These are phyloP conservation scores for Rostratula benghalensis DNA, from an alignment of 2,113 vertebrate species.

Conservation along the genomic window DNA sequence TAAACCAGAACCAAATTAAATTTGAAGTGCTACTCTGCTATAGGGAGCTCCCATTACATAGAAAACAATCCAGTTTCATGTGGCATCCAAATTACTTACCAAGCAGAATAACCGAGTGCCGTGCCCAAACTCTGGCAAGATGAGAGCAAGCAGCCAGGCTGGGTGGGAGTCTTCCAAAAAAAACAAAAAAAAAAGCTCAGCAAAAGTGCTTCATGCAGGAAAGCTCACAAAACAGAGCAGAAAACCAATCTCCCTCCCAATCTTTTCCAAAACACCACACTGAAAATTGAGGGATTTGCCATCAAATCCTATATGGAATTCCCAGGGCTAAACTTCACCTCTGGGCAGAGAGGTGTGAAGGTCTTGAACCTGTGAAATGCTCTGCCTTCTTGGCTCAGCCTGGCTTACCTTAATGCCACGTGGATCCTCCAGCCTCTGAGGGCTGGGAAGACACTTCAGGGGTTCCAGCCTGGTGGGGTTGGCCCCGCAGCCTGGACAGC, in stretches of 20 bases:
- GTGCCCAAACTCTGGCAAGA: not conserved
- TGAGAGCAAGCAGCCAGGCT: not conserved
- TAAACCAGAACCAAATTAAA: not conserved
- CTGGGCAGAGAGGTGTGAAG: not conserved
- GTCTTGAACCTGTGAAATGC: not conserved
- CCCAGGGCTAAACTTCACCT: not conserved
- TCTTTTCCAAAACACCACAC: not conserved
- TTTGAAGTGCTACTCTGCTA: not conserved
- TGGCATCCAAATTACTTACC: not conserved
- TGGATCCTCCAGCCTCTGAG: not conserved
- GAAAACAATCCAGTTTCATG: not conserved
- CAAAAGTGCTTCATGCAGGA: not conserved
- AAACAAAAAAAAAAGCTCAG: not conserved
- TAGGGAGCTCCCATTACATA: not conserved
- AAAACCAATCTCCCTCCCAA: not conserved
- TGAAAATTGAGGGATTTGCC: not conserved
- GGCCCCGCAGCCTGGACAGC: accelerated
- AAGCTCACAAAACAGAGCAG: not conserved
- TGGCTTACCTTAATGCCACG: not conserved
- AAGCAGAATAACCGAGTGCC: not conserved
- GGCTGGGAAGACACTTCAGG: not conserved
- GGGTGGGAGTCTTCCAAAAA: not conserved
- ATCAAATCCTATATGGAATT: not conserved
- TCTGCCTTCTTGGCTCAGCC: not conserved
- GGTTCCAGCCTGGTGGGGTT: not conserved